Evolutionary conservation across 2,797 vertebrate genomes (phyloP), one percentile per base, ranked within the genome.

Genomic region (Anisognathus igniventris): DNA sequence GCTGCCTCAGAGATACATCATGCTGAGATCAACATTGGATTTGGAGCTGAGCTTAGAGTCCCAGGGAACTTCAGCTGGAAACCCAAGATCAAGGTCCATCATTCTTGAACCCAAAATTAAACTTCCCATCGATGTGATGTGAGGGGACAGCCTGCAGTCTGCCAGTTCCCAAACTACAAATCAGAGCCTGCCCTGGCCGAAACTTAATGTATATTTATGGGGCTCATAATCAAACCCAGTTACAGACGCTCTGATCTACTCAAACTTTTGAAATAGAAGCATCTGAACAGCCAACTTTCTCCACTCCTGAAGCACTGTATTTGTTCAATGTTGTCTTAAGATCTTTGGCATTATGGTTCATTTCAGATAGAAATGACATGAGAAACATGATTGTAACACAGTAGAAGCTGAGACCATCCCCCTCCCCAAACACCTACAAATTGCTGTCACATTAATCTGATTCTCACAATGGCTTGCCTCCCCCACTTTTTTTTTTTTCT

Each of bases 101-200:
- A 31, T 78, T 92, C 35, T 54, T 62, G 47, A 68, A 54, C 11
- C 7, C 33, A 65, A 50, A 62, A 79, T 68, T 67, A 68, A 68
- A 58, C 9, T 68, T 42, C 19, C 19, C 9, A 20, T 15, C 1
- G 1, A 2, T 35, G 30, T 47, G 54, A 64, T 0, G 0, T 18
- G n/a, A 19, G 19, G 33, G 24, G 60, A 58, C 15, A 45, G 18
- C 6, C 40, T 25, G 21, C 0, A 3, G 24, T 57, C 37, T 85
- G 13, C 12, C 8, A 30, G 23, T n/a, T 91, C 17, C 16, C 8
- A 61, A 61, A 64, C 24, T 65, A 35, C 37, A 81, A 42, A 80
- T 86, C 61, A 54, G 62, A 90, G 28, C 31, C 16, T 15, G 2
- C n/a, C 10, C 31, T 67, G 37, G 37, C 12, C 61, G 90, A 78